Evolutionary conservation across 1,140 invertebrate genomes (phyloP), one percentile per base, ranked within the genome.

Genomic region (Papilio polyxenes): DNA sequence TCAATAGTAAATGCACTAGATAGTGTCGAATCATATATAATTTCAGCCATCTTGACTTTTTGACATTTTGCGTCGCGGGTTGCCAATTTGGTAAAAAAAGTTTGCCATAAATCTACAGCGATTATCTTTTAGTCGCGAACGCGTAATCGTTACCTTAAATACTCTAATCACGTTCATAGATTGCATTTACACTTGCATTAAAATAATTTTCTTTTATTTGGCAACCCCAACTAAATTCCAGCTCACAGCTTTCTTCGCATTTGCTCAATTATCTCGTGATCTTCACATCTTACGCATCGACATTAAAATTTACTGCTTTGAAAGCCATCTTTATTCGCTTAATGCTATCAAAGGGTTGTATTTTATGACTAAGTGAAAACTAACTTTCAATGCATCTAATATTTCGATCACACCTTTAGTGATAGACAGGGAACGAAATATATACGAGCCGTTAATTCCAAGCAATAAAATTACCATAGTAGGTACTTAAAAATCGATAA

Each of bases 241-340:
- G 91, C 92, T 93, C 92, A 93, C 92, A 93, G 92, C 92, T 93
- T 92, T 92, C 89, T 90, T 89, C 85, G 89, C 92, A 91, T 89
- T 92, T 93, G 92, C 92, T 93, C 92, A 93, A 93, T 86, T 89
- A 87, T 91, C 84, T 88, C 85, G 87, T 84, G 84, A 87, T 85
- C 78, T 83, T 87, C 87, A 92, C 90, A 87, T 85, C 85, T 92
- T 91, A 92, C 81, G 91, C 92, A 92, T 92, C 87, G 92, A 92
- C 88, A 86, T 83, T 83, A 86, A 83, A 87, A 90, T 91, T 87
- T 89, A 85, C 86, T 84, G 83, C 81, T 80, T 86, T 84, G 88
- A 87, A 87, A 88, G 89, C 86, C 82, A 88, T 85, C 84, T 87
- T 84, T 85, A 87, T 84, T 80, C 83, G 83, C 85, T 87, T 85